These are phyloP conservation scores for Aphrophora alni DNA, from an alignment of 2,888 invertebrate species.

Conservation along the genomic window DNA sequence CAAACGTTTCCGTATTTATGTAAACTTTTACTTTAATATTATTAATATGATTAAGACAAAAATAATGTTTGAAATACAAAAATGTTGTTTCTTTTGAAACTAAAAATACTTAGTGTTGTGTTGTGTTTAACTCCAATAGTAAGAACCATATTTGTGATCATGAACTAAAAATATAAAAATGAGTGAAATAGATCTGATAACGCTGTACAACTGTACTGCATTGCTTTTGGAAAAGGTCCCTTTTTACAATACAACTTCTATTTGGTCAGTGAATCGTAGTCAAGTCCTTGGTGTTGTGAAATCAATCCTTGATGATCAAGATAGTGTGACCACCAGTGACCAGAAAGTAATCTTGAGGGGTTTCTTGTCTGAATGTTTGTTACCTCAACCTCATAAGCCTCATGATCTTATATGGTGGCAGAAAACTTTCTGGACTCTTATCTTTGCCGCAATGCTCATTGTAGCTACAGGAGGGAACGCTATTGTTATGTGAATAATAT, in stretches of 20 bases:
- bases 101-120: not conserved
- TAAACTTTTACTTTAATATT: too few species aligned
- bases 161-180: not conserved
- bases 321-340: constrained; percentile 34
- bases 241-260: constrained; percentile 31
- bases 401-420: constrained; percentile 58
- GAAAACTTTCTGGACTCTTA: constrained; percentile 54
- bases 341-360: constrained; percentile 34
- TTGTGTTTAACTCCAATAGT: not conserved
- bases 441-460: constrained; percentile 52
- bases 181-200: constrained; percentile 39
- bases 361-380: constrained; percentile 42
- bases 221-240: constrained; percentile 42
- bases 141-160: not conserved
- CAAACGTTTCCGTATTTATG: too few species aligned
- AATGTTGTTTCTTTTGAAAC: not conserved
- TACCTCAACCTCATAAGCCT: constrained; percentile 62
- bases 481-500: constrained; percentile 66
- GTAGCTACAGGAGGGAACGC: constrained; percentile 59
- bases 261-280: constrained; percentile 40
- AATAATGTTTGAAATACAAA: too few species aligned
- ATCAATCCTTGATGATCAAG: constrained; percentile 36
- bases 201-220: constrained; percentile 46
- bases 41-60: too few species aligned
- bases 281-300: constrained; percentile 42